Conservation (phyloP, 2,888 invertebrate species). For the Reticulitermes lucifugus region DNA sequence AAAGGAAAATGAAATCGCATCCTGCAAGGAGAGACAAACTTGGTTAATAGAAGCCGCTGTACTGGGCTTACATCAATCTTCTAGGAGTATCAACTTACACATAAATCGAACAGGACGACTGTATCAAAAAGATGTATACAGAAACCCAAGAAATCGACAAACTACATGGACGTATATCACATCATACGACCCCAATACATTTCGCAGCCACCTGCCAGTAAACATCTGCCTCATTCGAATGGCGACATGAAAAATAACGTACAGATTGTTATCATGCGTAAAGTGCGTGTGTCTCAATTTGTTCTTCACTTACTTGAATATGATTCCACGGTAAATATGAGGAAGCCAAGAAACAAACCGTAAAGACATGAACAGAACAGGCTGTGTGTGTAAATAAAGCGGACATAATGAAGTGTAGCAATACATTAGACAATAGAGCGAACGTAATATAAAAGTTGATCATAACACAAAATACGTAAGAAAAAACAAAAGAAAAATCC, state of each 20-base stretch:
- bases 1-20: no score
- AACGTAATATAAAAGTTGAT: no score
- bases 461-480: no score
- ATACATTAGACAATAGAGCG: no score
- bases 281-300: not conserved
- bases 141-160: conserved; percentile 6
- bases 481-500: no score
- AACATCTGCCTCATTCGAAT: not conserved
- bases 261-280: not conserved
- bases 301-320: not conserved
- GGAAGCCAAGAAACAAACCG: no score
- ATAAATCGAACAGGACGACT: conserved; percentile 1
- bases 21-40: no score
- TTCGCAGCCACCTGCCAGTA: conserved; percentile 25
- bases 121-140: not conserved
- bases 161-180: conserved; percentile 1
- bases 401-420: no score
- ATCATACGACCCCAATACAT: conserved; percentile 29
- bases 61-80: not conserved
- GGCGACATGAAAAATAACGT: not conserved
- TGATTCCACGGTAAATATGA: not conserved
- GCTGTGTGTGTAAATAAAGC: no score
- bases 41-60: no score
- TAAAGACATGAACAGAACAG: no score
- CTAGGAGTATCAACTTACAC: not conserved